Conservation (phyloP, 2,113 vertebrate species). For the Pelmatolapia mariae region DNA sequence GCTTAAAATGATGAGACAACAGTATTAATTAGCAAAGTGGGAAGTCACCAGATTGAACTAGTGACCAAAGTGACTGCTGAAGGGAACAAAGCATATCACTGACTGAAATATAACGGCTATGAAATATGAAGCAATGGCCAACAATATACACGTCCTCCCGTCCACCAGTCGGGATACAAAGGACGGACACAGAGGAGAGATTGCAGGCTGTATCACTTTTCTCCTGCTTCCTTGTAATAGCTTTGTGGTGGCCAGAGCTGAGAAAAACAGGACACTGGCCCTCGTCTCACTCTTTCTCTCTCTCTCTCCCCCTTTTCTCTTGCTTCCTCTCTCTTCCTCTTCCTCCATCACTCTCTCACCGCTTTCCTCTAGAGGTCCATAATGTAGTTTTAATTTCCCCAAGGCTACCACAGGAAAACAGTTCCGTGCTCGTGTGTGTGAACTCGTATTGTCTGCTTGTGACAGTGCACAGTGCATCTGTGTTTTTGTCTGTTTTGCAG, state of each 20-base stretch:
- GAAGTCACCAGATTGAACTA: neutral
- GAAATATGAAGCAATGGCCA: neutral
- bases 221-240: neutral
- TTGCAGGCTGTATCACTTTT: neutral
- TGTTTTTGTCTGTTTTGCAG: conserved; percentile 45
- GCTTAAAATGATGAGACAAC: neutral
- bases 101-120: neutral
- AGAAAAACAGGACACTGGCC: conserved; percentile 53
- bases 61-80: neutral
- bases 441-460: conserved; percentile 55
- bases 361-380: conserved; percentile 74
- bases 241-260: conserved; percentile 13
- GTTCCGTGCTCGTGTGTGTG: conserved; percentile 58
- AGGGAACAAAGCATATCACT: neutral
- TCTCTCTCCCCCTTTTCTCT: neutral
- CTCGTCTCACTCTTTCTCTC: conserved; percentile 9
- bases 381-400: conserved; percentile 82
- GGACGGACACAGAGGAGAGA: neutral
- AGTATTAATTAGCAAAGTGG: neutral
- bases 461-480: conserved; percentile 42
- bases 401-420: conserved; percentile 77
- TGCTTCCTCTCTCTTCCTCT: conserved; percentile 32
- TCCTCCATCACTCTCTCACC: conserved; percentile 54
- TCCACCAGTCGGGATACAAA: neutral
- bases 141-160: neutral